Conservation (phyloP, 2,888 invertebrate species). For the Drosophila silvestris region DNA sequence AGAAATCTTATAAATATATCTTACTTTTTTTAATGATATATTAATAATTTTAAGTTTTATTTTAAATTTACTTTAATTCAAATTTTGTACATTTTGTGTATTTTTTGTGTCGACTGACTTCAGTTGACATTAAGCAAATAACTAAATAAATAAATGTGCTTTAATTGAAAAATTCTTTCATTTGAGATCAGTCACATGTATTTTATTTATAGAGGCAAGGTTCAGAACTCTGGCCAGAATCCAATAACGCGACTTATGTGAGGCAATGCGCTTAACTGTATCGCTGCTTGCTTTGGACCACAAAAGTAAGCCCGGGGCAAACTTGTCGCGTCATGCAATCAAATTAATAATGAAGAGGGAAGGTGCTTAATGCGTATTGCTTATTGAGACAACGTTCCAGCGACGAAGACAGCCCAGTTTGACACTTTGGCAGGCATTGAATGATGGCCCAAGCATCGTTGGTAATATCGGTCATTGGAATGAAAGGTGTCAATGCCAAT, state of each 20-base stretch:
- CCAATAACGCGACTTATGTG: neutral
- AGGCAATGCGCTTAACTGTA: slow-evolving; percentile 37
- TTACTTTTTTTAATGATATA: too few species aligned
- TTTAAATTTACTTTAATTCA: too few species aligned
- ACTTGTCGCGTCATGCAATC: slow-evolving; percentile 63
- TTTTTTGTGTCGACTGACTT: too few species aligned
- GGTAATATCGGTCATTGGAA: slow-evolving; percentile 32
- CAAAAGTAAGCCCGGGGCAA: slow-evolving; percentile 13
- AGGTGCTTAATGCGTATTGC: slow-evolving; percentile 13
- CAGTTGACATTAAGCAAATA: too few species aligned
- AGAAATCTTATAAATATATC: too few species aligned
- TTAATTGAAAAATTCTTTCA: neutral
- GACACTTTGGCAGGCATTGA: slow-evolving; percentile 13
- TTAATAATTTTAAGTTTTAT: too few species aligned
- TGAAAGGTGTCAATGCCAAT: slow-evolving; percentile 28
- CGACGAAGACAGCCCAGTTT: neutral
- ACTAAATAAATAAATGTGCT: neutral
- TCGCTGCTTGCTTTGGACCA: neutral
- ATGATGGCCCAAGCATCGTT: slow-evolving; percentile 4
- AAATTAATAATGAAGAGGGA: slow-evolving; percentile 47
- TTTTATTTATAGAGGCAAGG: neutral
- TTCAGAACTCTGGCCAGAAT: neutral
- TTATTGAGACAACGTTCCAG: slow-evolving; percentile 9
- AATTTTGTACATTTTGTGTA: too few species aligned
- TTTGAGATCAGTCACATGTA: neutral